phyloP scores from a whole-genome alignment of 2,888 invertebrate species.

The Ctena decussata region DNA sequence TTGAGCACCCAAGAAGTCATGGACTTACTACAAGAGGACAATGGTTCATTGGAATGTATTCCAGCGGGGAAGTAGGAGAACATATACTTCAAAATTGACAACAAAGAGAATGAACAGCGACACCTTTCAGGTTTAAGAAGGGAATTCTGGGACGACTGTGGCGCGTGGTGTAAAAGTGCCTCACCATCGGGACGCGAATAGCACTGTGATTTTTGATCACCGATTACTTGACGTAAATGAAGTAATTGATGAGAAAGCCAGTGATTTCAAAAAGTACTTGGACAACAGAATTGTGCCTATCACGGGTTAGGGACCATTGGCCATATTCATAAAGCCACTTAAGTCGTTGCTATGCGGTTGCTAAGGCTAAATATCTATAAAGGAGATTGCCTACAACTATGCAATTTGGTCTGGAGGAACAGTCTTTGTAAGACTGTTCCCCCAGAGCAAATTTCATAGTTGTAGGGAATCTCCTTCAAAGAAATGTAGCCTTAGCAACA shows the following conservation, averaged over 20 bases:
- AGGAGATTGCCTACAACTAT: too few relatives aligned
- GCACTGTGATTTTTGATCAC: conserved; percentile 17
- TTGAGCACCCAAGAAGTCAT: neutral
- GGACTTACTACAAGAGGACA: neutral
- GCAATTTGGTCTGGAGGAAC: too few relatives aligned
- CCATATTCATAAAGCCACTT: too few relatives aligned
- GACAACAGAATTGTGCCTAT: too few relatives aligned
- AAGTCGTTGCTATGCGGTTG: too few relatives aligned
- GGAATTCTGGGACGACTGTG: conserved; percentile 39
- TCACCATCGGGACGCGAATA: conserved; percentile 18
- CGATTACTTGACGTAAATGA: neutral
- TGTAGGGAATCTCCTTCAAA: too few relatives aligned
- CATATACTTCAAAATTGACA: conserved; percentile 21
- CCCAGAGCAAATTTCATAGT: too few relatives aligned
- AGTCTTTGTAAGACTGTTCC: too few relatives aligned
- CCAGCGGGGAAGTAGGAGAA: conserved; percentile 14
- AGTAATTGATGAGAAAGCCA: neutral
- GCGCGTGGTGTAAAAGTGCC: conserved; percentile 20
- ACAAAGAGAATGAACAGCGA: neutral
- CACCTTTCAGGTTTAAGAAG: neutral
- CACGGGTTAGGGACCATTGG: conserved; percentile 11
- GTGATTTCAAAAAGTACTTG: too few relatives aligned
- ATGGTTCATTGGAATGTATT: neutral
- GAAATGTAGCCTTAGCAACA: too few relatives aligned
- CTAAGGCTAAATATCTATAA: too few relatives aligned